Evolutionary conservation across 2,888 invertebrate species (phyloP).

Genomic region (Melieria picta): DNA sequence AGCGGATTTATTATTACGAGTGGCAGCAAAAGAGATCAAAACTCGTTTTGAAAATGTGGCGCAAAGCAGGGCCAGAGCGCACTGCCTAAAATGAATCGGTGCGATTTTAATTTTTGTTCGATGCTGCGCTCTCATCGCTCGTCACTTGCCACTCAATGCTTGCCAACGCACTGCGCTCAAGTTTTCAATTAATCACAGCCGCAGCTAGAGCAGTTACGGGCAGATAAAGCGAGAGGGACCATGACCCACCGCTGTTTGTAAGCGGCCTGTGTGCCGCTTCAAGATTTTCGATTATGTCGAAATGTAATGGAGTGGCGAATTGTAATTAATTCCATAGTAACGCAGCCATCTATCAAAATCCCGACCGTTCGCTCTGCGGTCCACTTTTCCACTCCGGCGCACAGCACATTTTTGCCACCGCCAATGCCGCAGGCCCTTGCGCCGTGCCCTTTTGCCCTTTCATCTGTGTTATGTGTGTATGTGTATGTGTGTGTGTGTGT

Average conservation of each 20-base stretch:
- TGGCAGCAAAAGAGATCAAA: too few relatives aligned
- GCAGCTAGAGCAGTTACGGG: not conserved
- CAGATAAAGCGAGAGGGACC: conserved; percentile 1
- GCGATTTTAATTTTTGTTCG: conserved; percentile 34
- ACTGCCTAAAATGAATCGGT: conserved; percentile 25
- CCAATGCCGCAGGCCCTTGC: not conserved
- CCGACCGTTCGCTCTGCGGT: conserved; percentile 42
- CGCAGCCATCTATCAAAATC: conserved; percentile 60
- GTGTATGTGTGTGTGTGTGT: not conserved
- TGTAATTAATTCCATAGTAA: conserved; percentile 59
- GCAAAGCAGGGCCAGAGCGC: conserved; percentile 9
- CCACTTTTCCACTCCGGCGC: conserved; percentile 37
- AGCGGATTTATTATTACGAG: too few relatives aligned
- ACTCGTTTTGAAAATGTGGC: too few relatives aligned
- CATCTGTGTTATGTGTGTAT: not conserved
- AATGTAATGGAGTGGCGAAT: conserved; percentile 58
- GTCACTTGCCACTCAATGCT: conserved; percentile 5
- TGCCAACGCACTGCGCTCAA: conserved; percentile 6
- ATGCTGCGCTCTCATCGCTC: not conserved
- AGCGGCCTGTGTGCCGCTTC: conserved; percentile 21
- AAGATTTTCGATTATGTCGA: conserved; percentile 32
- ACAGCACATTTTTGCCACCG: not conserved
- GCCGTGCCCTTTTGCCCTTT: not conserved
- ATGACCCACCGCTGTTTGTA: conserved; percentile 19
- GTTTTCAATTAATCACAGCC: conserved; percentile 42